Conservation (phyloP, 2,888 invertebrate species). For the Chironomus tentans region DNA sequence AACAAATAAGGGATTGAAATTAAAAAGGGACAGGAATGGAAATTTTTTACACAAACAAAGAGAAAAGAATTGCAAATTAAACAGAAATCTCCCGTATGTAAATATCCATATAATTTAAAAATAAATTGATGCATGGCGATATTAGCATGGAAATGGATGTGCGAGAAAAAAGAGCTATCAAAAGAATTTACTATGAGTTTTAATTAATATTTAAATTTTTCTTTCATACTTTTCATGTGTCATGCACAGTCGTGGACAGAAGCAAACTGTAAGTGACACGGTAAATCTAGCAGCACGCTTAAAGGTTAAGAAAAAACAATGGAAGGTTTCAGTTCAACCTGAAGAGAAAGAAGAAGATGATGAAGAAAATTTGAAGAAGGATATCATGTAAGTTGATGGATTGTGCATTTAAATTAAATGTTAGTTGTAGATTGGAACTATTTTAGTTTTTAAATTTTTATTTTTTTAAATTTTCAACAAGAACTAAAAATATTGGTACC, state of each 20-base stretch:
- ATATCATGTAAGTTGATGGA: not conserved
- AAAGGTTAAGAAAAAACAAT: not conserved
- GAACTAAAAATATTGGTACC: too few relatives aligned
- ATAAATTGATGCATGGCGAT: not conserved
- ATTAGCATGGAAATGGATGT: not conserved
- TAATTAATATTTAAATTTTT: not conserved
- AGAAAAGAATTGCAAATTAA: too few relatives aligned
- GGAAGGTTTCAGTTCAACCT: not conserved
- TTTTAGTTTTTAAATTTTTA: too few relatives aligned
- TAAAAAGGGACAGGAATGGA: too few relatives aligned
- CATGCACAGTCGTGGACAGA: not conserved
- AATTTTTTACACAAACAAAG: too few relatives aligned
- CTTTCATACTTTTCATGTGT: not conserved
- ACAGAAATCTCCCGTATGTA: not conserved
- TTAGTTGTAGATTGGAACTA: not conserved
- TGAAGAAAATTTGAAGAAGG: not conserved
- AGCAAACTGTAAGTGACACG: not conserved
- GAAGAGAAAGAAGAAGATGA: conserved; percentile 12
- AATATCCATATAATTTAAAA: not conserved
- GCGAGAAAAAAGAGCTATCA: not conserved
- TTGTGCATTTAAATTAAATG: not conserved
- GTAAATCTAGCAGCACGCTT: not conserved
- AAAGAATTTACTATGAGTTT: not conserved
- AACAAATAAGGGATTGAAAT: too few relatives aligned
- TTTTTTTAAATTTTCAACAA: too few relatives aligned